Evolutionary conservation across 2,113 vertebrate species (phyloP).

Genomic region (Myotis lucifugus): DNA sequence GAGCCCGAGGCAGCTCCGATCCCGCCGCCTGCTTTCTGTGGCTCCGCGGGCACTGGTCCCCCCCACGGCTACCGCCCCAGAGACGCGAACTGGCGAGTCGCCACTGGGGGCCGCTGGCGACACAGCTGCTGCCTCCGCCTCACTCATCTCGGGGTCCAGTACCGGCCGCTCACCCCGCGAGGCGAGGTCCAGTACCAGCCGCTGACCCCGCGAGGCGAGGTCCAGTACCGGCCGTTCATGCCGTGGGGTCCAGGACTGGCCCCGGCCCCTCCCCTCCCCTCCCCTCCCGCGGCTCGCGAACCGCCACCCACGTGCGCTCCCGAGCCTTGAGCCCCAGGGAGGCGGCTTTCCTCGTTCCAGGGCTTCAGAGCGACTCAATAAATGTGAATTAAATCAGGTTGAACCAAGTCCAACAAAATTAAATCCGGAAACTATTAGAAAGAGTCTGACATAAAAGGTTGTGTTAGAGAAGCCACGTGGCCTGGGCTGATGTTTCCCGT

Average conservation of each 20-base stretch:
- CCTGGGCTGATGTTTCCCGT: not conserved
- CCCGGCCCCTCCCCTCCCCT: not conserved
- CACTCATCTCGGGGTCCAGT: not conserved
- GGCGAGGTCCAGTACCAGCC: not conserved
- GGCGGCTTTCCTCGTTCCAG: not conserved
- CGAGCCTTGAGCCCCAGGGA: not conserved
- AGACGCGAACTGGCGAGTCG: too few relatives aligned
- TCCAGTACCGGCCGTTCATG: not conserved
- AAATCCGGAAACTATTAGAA: slow-evolving; percentile 47
- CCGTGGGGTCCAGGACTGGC: not conserved
- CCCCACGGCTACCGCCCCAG: not conserved
- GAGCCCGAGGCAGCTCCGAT: not conserved
- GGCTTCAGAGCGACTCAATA: slow-evolving; percentile 27
- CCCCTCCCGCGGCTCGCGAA: too few relatives aligned
- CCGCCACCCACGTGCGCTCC: not conserved
- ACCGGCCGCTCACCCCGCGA: not conserved
- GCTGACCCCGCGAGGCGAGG: too few relatives aligned
- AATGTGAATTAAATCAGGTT: slow-evolving; percentile 49
- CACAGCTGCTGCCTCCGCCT: not conserved
- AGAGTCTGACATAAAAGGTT: slow-evolving; percentile 17
- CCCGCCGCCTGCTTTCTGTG: not conserved
- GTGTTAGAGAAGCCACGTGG: not conserved
- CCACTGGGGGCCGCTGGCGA: not conserved
- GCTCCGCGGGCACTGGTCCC: not conserved
- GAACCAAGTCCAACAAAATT: slow-evolving; percentile 57